Base-by-base conservation (phyloP, 2,888 invertebrate species). In the Hirtodrosophila histrioides region DNA sequence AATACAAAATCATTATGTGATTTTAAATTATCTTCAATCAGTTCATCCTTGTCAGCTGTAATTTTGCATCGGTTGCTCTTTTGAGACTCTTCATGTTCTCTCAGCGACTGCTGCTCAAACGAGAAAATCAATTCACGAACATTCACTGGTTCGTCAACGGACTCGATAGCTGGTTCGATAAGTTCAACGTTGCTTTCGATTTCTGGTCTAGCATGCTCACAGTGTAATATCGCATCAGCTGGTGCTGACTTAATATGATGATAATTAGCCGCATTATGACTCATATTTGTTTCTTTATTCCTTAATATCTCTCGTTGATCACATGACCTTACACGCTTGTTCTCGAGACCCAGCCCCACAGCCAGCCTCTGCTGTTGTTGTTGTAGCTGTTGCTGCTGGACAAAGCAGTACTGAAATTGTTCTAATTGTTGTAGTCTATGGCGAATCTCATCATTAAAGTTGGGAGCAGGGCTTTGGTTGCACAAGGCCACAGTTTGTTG, bases 91-190 rank as follows among this genome's bases (percentile, higher is more conserved):
- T 50, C 61, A 0, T 48, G 39, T n/a, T 86, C 69, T 23, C 11
- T 43, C 6, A 69, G 6, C 4, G 92, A 92, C n/a, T 93, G 93
- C 78, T 94, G 93, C 79, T 95, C 94, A 76, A 94, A 95, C 73
- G 93, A 93, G 66, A 93, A 92, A 48, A 95, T 94, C 33, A 95
- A 86, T 46, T 91, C 88, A 69, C 89, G 92, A 0, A 93, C 92
- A 27, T 92, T 92, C 49, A 92, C 80, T 3, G 55, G 9, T 36
- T 55, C 65, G 12, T 35, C 10, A 31, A 9, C 92, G 92, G 27
- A 6, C 6, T 27, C 27, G 27, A 27, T 27, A 27, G 6, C 5
- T 31, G 9, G 31, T 36, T 55, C 65, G 12, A 31, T 11, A 12
- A 9, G 92, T 92, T 60, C 91, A 87, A 12, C 62, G 55, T 11